Percentiles rank a stretch among this genome's conserved stretches.
These are phyloP conservation scores for Halichoeres trimaculatus DNA, from an alignment of 2,113 vertebrate species.

Conservation along the genomic window DNA sequence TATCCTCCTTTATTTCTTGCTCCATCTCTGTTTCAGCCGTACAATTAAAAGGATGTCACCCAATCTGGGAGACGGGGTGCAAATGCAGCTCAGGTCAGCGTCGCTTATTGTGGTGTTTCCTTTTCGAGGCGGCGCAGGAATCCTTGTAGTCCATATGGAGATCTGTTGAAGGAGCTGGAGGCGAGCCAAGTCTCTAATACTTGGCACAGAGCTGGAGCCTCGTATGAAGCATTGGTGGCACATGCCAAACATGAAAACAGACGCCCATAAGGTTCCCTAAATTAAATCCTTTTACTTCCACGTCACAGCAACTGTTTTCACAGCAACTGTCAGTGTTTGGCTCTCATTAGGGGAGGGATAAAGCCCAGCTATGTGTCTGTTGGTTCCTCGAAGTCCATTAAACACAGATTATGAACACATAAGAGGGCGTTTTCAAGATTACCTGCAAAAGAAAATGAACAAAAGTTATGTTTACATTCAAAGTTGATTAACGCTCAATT, in stretches of 20 bases:
- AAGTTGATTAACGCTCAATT: too few relatives aligned
- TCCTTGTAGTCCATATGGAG: slow-evolving; percentile 49
- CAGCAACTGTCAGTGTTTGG: slow-evolving; percentile 7
- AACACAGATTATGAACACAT: background rate
- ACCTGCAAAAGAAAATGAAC: background rate
- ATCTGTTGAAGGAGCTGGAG: slow-evolving; percentile 43
- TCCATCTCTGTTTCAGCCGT: slow-evolving; percentile 55
- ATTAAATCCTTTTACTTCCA: slow-evolving; percentile 31
- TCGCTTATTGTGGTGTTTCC: slow-evolving; percentile 45
- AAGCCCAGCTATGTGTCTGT: background rate
- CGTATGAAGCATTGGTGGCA: slow-evolving; percentile 25
- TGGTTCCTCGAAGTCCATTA: background rate
- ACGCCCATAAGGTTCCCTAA: slow-evolving; percentile 43
- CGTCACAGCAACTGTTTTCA: slow-evolving; percentile 1
- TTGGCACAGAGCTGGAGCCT: slow-evolving; percentile 26
- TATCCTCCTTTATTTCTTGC: slow-evolving; percentile 69
- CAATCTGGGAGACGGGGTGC: slow-evolving; percentile 45
- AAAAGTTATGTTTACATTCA: too few relatives aligned
- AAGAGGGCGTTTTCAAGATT: background rate
- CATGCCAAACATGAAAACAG: slow-evolving; percentile 41
- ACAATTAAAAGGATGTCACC: slow-evolving; percentile 66
- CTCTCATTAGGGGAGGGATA: background rate
- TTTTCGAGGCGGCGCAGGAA: slow-evolving; percentile 36
- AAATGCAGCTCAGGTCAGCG: slow-evolving; percentile 53
- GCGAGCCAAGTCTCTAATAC: slow-evolving; percentile 41